Base-by-base conservation (phyloP, 2,888 invertebrate species). In the Camponotus fellah region DNA sequence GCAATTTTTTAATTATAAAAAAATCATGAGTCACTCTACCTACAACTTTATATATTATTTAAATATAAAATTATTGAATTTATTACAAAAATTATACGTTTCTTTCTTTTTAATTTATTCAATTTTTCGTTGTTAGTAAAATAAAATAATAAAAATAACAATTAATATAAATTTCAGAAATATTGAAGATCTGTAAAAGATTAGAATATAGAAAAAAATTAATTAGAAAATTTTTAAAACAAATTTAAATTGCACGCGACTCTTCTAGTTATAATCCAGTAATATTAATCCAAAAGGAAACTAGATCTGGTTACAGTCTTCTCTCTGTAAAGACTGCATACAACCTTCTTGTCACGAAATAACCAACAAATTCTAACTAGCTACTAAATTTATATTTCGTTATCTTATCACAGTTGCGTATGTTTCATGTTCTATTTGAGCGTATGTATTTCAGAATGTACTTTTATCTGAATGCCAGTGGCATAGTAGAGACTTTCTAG, bases 281-380 rank as follows among this genome's bases (percentile, higher is more conserved):
- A 32, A 26, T n/a, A n/a, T n/a, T 34, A 5, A 60, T 5, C 3
- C 32, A 37, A 8, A 9, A 74, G 62, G 34, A 43, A 62, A 75
- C 75, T 75, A 75, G 62, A 75, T 2, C 62, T 75, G 46, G 60
- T 60, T 60, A 43, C 56, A 26, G 2, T 26, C 2, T 26, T 26
- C 26, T 26, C 26, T 26, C 26, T 26, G 26, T 2, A 26, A 2
- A 58, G 21, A 56, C 10, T 8, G 32, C 14, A 9, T 49, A 72
- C 26, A 26, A 26, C 2, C 14, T 71, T 56, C 4, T 21, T 21
- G 14, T 56, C 21, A 40, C 10, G 21, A 75, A 46, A 32, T 62
- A 58, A 58, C 43, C 32, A 74, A 14, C 9, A 5, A 49, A 17
- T 10, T 40, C 12, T 8, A 58, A 12, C 12, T 17, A 43, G 53